These are phyloP conservation scores for Heliconius aoede DNA, from an alignment of 2,888 invertebrate genomes.

Conservation along the genomic window DNA sequence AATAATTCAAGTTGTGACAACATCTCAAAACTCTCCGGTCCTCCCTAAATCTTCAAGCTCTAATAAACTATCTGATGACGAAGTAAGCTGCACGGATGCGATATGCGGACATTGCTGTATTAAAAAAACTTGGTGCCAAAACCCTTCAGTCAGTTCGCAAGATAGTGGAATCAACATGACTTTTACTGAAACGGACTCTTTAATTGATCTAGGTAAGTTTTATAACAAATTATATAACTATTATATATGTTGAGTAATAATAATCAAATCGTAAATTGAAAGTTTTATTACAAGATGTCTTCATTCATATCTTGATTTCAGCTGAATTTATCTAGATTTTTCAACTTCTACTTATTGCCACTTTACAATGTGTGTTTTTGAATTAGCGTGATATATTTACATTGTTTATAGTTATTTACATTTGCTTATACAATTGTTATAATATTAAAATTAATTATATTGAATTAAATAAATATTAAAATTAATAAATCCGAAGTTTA, in stretches of 20 bases:
- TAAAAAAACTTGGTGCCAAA: constrained; percentile 85
- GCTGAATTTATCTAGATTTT: constrained; percentile 37
- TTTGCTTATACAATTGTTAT: neutral
- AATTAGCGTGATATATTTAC: constrained; percentile 15
- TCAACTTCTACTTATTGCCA: constrained; percentile 14
- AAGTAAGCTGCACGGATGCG: constrained; percentile 73
- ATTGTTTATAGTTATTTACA: neutral
- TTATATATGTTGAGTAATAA: neutral
- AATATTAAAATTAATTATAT: too few species aligned
- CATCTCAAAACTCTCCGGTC: constrained; percentile 68
- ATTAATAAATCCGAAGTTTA: too few species aligned
- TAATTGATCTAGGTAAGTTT: constrained; percentile 73
- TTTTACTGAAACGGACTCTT: constrained; percentile 87
- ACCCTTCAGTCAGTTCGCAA: constrained; percentile 88
- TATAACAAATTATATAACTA: constrained; percentile 11
- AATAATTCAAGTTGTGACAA: constrained; percentile 77
- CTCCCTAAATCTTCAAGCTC: constrained; percentile 82
- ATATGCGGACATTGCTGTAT: constrained; percentile 77
- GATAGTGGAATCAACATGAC: constrained; percentile 91
- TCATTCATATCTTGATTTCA: constrained; percentile 31
- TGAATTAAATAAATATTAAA: too few species aligned
- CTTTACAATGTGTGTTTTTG: constrained; percentile 6
- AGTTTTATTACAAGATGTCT: constrained; percentile 24
- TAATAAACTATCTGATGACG: constrained; percentile 85
- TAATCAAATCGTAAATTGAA: constrained; percentile 24